A percentile compares a stretch with the other conserved stretches of the same genome.
Conservation (phyloP, 2,888 invertebrate genomes). For the Hirtodrosophila histrioides region DNA sequence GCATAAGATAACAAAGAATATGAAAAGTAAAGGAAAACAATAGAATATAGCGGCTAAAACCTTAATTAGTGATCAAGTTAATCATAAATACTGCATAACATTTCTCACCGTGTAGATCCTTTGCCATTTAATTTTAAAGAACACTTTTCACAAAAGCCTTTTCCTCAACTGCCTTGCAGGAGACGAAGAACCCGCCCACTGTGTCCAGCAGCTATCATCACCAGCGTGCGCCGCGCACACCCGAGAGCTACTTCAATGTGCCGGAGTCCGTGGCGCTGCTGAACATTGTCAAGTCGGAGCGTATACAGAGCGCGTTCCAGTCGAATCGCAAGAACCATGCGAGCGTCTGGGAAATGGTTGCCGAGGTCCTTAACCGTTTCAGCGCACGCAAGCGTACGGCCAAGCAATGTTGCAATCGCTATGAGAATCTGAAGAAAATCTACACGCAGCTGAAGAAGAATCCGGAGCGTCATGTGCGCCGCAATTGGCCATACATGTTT, state of each 20-base stretch:
- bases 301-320: constrained; percentile 84
- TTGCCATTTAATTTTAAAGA: too few relatives aligned
- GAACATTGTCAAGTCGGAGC: constrained; percentile 84
- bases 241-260: constrained; percentile 84
- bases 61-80: too few relatives aligned
- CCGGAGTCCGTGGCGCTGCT: constrained; percentile 84
- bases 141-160: too few relatives aligned
- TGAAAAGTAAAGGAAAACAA: too few relatives aligned
- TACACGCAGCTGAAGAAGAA: constrained; percentile 84
- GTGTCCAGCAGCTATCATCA: constrained; percentile 80
- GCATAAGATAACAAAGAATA: too few relatives aligned
- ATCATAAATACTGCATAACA: too few relatives aligned
- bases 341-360: constrained; percentile 84
- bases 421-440: constrained; percentile 84
- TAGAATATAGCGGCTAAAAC: too few relatives aligned
- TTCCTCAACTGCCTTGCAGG: constrained; percentile 48
- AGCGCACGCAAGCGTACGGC: constrained; percentile 83
- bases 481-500: constrained; percentile 84
- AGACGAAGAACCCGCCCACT: constrained; percentile 76
- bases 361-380: constrained; percentile 83
- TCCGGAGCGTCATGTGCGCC: constrained; percentile 83
- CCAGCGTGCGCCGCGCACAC: constrained; percentile 83
- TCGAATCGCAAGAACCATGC: constrained; percentile 84
- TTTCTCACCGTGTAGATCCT: too few relatives aligned
- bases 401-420: constrained; percentile 84